A percentile compares a stretch with the other conserved stretches of the same genome.
Evolutionary conservation across 2,113 vertebrate species (phyloP).

Genomic region (Acinonyx jubatus): DNA sequence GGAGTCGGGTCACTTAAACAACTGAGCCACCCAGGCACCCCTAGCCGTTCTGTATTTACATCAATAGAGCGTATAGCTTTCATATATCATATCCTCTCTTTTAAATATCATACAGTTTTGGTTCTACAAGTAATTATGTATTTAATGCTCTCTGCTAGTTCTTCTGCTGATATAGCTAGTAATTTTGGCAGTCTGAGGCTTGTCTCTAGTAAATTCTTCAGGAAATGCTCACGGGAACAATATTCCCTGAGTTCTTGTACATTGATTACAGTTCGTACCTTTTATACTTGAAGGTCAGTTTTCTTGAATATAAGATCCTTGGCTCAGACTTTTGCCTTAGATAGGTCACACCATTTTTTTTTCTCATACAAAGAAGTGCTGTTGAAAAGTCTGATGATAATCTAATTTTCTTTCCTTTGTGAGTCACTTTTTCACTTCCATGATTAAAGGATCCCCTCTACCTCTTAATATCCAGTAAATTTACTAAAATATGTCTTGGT

Average conservation of each 20-base stretch:
- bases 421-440: background rate
- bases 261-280: background rate
- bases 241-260: background rate
- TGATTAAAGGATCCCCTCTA: background rate
- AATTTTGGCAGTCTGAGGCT: background rate
- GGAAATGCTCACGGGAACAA: background rate
- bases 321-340: background rate
- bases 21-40: too few species aligned
- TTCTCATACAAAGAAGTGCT: background rate
- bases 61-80: background rate
- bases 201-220: background rate
- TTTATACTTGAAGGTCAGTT: background rate
- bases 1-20: too few species aligned
- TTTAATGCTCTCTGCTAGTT: background rate
- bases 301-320: background rate
- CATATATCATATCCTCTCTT: background rate
- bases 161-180: background rate
- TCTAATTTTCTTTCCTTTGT: background rate
- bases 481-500: background rate
- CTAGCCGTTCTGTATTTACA: background rate
- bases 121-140: background rate
- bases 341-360: background rate
- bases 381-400: background rate
- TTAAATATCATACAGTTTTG: background rate
- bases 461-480: background rate